Percentiles rank a stretch among this genome's conserved stretches.
phyloP scores from a whole-genome alignment of 2,113 vertebrate genomes.

The Paramormyrops kingsleyae region DNA sequence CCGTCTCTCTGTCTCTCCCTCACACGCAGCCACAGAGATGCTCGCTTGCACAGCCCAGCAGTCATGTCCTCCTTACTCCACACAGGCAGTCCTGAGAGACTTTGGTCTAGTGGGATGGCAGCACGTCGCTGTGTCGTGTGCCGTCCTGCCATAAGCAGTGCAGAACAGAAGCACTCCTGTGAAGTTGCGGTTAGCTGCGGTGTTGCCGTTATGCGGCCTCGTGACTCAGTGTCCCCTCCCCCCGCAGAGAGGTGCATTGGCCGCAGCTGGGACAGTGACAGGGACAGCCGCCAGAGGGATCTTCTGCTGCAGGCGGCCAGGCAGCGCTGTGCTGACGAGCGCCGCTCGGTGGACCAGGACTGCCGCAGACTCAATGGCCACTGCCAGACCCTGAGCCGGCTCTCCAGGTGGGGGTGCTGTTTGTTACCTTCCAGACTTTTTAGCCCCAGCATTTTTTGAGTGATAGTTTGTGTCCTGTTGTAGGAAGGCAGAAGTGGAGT shows the following conservation, averaged over 20 bases:
- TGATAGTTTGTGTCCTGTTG: slow-evolving; percentile 12
- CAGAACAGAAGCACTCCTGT: neutral
- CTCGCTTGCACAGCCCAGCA: neutral
- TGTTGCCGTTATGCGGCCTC: neutral
- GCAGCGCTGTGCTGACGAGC: slow-evolving; percentile 35
- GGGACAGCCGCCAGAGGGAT: slow-evolving; percentile 44
- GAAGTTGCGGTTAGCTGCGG: neutral
- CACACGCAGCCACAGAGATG: neutral
- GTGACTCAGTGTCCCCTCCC: neutral
- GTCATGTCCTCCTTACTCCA: neutral
- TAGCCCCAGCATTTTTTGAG: neutral
- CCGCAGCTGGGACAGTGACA: slow-evolving; percentile 39
- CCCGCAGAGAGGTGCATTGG: slow-evolving; percentile 47
- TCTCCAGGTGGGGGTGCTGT: slow-evolving; percentile 40
- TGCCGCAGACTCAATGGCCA: slow-evolving; percentile 35
- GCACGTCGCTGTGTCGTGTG: neutral
- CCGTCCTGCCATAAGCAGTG: neutral
- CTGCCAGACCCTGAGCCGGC: slow-evolving; percentile 44
- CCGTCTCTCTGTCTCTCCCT: neutral
- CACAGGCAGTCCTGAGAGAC: neutral
- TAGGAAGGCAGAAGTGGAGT: slow-evolving; percentile 57
- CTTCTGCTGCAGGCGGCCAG: slow-evolving; percentile 56
- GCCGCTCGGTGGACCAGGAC: slow-evolving; percentile 39
- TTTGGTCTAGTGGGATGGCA: neutral
- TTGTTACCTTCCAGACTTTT: neutral